Conservation (phyloP, 2,888 invertebrate species). For the Ornithoptera alexandrae region DNA sequence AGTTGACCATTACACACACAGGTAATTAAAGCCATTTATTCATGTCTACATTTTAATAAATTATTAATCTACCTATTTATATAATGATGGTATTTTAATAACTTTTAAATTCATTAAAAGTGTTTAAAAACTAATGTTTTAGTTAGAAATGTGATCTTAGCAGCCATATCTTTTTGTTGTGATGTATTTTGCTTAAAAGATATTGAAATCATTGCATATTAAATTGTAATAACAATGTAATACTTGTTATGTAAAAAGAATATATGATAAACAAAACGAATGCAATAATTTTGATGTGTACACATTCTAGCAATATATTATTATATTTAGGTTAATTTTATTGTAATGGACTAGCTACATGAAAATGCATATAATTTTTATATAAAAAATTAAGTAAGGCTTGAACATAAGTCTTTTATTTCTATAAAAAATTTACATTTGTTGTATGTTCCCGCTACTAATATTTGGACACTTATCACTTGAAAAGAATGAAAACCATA, state of each 20-base stretch:
- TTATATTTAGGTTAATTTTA: conserved; percentile 48
- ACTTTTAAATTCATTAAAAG: no score
- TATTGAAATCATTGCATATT: conserved; percentile 27
- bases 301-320: conserved; percentile 38
- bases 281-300: conserved; percentile 36
- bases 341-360: conserved; percentile 61
- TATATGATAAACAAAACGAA: conserved; percentile 33
- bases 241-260: conserved; percentile 28
- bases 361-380: conserved; percentile 74
- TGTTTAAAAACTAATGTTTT: conserved; percentile 2
- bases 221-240: conserved; percentile 3
- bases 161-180: conserved; percentile 69
- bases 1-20: no score
- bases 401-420: conserved; percentile 62
- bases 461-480: no score
- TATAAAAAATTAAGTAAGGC: conserved; percentile 63
- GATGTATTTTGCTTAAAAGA: conserved; percentile 55
- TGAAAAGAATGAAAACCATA: no score
- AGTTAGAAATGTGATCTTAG: conserved; percentile 51
- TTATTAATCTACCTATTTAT: no score
- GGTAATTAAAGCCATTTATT: no score
- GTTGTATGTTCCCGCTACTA: no score
- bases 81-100: no score
- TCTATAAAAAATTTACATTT: no score
- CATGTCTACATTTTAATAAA: no score